Percentiles rank a stretch among this genome's conserved stretches.
Conservation (phyloP, 2,797 vertebrate species). For the Hypotaenidia okinawae region DNA sequence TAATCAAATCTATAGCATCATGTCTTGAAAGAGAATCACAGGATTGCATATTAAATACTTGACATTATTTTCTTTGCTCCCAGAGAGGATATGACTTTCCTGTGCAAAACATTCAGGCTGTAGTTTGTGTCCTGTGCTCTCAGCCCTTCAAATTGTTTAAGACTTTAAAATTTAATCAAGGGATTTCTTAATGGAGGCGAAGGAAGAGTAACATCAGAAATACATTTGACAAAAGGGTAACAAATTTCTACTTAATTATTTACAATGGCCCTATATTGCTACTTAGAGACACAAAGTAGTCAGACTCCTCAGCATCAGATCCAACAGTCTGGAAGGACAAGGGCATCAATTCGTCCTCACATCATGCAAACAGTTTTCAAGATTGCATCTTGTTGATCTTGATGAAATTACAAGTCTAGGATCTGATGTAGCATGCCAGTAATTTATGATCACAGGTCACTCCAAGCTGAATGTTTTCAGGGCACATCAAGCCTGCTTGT, state of each 20-base stretch:
- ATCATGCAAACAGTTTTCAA: conserved; percentile 79
- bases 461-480: conserved; percentile 76
- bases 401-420: conserved; percentile 81
- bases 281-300: conserved; percentile 78
- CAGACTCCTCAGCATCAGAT: conserved; percentile 73
- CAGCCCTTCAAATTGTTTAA: conserved; percentile 84
- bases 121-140: conserved; percentile 77
- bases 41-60: conserved; percentile 77
- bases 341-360: conserved; percentile 82
- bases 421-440: conserved; percentile 76
- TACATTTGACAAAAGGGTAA: conserved; percentile 88
- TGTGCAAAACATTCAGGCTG: conserved; percentile 76
- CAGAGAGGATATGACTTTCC: conserved; percentile 84
- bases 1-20: conserved; percentile 76
- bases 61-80: conserved; percentile 77
- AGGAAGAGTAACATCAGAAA: conserved; percentile 84
- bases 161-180: conserved; percentile 90
- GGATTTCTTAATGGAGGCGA: conserved; percentile 84
- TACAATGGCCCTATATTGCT: conserved; percentile 80
- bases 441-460: conserved; percentile 82
- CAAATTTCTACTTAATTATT: conserved; percentile 90
- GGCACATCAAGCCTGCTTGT: conserved; percentile 70
- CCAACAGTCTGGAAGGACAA: conserved; percentile 79
- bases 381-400: conserved; percentile 84
- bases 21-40: conserved; percentile 71